Percentiles rank a stretch among this genome's conserved stretches.
Conservation (phyloP, 1,140 invertebrate species). For the Rhyacophila brunnea region DNA sequence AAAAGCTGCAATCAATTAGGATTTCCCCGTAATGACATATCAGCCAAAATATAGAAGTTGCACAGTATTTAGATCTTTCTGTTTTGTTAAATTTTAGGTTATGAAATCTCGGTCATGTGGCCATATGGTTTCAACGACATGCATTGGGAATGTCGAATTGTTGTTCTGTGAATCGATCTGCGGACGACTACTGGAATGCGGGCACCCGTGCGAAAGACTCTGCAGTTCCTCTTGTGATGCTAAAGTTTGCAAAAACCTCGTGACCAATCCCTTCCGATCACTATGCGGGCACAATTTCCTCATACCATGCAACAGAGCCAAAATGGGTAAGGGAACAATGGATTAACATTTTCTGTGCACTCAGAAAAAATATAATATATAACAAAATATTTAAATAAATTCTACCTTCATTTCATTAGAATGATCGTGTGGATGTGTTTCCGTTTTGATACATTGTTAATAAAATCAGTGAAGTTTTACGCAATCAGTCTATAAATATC, state of each 20-base stretch:
- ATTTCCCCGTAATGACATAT: too few relatives aligned
- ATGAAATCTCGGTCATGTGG: constrained; percentile 49
- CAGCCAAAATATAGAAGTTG: too few relatives aligned
- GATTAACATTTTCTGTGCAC: too few relatives aligned
- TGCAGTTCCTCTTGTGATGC: constrained; percentile 46
- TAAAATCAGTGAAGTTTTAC: too few relatives aligned
- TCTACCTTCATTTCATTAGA: too few relatives aligned
- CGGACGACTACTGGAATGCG: constrained; percentile 44
- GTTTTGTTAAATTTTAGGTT: constrained; percentile 51
- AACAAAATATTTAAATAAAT: too few relatives aligned
- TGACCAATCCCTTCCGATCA: constrained; percentile 33
- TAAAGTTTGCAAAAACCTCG: constrained; percentile 37
- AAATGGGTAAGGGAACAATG: constrained; percentile 22
- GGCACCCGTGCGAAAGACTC: constrained; percentile 44
- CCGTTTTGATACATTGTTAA: too few relatives aligned
- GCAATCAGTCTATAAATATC: too few relatives aligned
- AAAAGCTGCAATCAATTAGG: too few relatives aligned
- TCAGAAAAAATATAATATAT: too few relatives aligned
- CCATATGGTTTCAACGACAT: constrained; percentile 44
- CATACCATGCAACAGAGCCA: constrained; percentile 42
- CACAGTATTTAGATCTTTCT: too few relatives aligned
- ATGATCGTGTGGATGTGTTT: too few relatives aligned
- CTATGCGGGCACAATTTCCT: constrained; percentile 49
- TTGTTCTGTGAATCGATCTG: constrained; percentile 43
- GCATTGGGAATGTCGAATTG: constrained; percentile 36